These are phyloP conservation scores for Manis pentadactyla DNA, from an alignment of 2,797 vertebrate genomes.

Conservation along the genomic window DNA sequence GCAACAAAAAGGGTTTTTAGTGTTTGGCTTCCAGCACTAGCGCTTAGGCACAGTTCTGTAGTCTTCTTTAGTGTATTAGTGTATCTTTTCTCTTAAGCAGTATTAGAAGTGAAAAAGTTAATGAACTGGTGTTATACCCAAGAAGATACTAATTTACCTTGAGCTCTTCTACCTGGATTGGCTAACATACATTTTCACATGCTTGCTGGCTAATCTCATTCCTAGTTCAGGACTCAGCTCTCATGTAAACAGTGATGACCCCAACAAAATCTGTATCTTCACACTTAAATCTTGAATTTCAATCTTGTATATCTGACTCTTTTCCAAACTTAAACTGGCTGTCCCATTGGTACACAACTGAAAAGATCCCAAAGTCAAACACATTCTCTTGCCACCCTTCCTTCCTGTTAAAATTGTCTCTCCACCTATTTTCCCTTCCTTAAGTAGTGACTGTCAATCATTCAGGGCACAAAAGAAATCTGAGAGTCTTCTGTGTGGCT, in stretches of 20 bases:
- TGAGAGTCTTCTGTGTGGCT: not conserved
- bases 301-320: not conserved
- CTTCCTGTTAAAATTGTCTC: not conserved
- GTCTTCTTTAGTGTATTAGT: not conserved
- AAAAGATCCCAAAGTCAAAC: not conserved
- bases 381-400: not conserved
- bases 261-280: not conserved
- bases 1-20: not conserved
- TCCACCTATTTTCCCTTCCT: not conserved
- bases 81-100: conserved; percentile 52
- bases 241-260: not conserved
- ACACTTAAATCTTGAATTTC: not conserved
- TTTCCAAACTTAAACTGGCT: not conserved
- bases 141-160: conserved; percentile 50
- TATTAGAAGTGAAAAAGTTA: conserved; percentile 59
- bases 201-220: not conserved
- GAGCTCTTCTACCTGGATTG: not conserved
- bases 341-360: not conserved
- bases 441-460: not conserved
- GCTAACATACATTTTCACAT: conserved; percentile 12
- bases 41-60: not conserved
- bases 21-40: not conserved
- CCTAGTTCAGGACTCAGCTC: not conserved
- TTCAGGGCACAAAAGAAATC: not conserved
- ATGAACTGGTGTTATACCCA: conserved; percentile 35